Percentiles rank a stretch among this genome's conserved stretches.
These are phyloP conservation scores for Notoglanidium macrostoma DNA, from an alignment of 2,797 vertebrate genomes.

Conservation along the genomic window DNA sequence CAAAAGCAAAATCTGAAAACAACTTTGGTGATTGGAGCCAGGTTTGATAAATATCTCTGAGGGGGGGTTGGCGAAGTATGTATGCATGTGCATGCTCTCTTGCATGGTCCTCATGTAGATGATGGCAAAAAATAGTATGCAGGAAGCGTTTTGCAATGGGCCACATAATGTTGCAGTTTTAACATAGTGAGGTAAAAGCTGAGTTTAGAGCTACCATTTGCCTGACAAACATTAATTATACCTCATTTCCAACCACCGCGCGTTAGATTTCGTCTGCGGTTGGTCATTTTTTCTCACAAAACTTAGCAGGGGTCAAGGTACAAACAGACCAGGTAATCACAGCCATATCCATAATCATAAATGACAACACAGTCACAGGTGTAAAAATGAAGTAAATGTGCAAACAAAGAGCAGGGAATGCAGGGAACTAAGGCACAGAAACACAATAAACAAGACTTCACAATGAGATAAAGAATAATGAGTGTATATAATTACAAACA, in stretches of 20 bases:
- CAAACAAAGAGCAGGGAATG: not conserved
- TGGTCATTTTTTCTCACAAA: not conserved
- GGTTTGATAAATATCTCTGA: constrained; percentile 49
- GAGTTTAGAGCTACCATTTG: not conserved
- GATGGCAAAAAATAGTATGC: not conserved
- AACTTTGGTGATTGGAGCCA: constrained; percentile 51
- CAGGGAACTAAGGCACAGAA: not conserved
- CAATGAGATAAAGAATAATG: not conserved
- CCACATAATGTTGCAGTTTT: not conserved
- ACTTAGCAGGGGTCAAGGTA: not conserved
- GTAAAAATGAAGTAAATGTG: not conserved
- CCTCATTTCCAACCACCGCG: not conserved
- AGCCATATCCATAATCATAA: not conserved
- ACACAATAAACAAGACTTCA: not conserved
- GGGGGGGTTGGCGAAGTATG: constrained; percentile 14
- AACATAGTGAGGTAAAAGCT: not conserved
- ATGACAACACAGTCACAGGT: not conserved
- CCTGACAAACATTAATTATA: not conserved
- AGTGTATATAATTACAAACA: not conserved
- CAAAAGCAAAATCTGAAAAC: constrained; percentile 37
- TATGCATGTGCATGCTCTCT: not conserved
- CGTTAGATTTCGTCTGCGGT: not conserved
- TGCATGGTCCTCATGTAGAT: constrained; percentile 9
- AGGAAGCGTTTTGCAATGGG: not conserved
- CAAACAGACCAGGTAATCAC: not conserved